Conservation (phyloP, 2,797 vertebrate species). For the Erpetoichthys calabaricus region DNA sequence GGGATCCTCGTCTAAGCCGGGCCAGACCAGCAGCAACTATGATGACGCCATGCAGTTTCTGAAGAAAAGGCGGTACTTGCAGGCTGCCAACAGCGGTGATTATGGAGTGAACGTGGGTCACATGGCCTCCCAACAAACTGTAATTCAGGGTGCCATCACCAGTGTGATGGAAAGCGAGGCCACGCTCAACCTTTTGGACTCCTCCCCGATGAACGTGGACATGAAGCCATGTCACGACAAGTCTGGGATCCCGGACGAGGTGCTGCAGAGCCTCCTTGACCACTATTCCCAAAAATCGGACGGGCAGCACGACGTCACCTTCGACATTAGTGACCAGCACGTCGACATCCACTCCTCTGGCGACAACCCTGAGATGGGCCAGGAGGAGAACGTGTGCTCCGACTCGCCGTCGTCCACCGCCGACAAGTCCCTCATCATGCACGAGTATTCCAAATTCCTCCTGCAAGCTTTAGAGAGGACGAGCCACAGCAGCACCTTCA, state of each 20-base stretch:
- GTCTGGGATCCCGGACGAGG: conserved; percentile 95
- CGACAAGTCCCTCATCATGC: conserved; percentile 84
- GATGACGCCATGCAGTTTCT: conserved; percentile 98
- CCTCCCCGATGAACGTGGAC: conserved; percentile 68
- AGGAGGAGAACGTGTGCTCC: conserved; percentile 66
- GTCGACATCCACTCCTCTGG: conserved; percentile 79
- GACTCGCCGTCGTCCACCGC: conserved; percentile 67
- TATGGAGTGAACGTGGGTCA: conserved; percentile 75
- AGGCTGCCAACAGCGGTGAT: conserved; percentile 74
- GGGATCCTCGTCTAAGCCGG: conserved; percentile 65
- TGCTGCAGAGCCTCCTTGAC: conserved; percentile 91
- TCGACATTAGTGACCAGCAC: conserved; percentile 79
- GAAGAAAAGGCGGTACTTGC: conserved; percentile 94
- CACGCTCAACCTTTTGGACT: conserved; percentile 79
- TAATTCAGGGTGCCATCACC: conserved; percentile 82
- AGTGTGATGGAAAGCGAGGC: conserved; percentile 74
- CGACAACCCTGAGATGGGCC: conserved; percentile 66
- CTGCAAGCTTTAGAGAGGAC: conserved; percentile 95
- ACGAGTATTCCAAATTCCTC: conserved; percentile 96
- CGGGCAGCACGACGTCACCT: conserved; percentile 82
- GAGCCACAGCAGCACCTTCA: conserved; percentile 80
- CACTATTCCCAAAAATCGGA: conserved; percentile 91
- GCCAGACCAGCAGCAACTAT: conserved; percentile 80
- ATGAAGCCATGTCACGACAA: conserved; percentile 86
- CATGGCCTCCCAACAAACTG: conserved; percentile 72